Conservation (phyloP, 2,888 invertebrate species). For the Acleris laterana region DNA sequence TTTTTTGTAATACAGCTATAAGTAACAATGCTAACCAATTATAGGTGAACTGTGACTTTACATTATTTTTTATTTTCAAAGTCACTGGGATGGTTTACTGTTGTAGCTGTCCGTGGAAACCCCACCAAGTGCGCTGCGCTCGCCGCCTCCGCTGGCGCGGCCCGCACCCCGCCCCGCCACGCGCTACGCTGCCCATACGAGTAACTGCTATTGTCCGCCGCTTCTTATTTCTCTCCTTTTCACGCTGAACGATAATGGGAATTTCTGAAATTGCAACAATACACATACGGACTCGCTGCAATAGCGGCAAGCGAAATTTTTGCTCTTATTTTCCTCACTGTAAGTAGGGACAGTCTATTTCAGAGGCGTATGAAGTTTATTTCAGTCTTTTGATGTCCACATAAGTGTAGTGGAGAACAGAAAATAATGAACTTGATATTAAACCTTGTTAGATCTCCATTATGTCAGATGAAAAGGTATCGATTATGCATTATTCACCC, state of each 20-base stretch:
- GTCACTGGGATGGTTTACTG: too few relatives aligned
- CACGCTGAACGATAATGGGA: constrained; percentile 76
- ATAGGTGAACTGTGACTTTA: too few relatives aligned
- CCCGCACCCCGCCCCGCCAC: constrained; percentile 33
- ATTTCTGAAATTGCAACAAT: constrained; percentile 83
- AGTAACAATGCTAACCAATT: too few relatives aligned
- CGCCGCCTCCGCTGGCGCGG: constrained; percentile 38
- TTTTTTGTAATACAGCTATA: too few relatives aligned
- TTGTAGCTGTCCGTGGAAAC: too few relatives aligned
- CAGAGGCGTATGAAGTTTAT: constrained; percentile 44
- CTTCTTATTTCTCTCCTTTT: constrained; percentile 77
- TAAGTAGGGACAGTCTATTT: constrained; percentile 56
- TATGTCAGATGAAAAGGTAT: constrained; percentile 5
- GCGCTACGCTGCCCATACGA: constrained; percentile 43
- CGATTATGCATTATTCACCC: background rate
- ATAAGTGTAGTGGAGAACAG: constrained; percentile 16
- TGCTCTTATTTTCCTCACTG: constrained; percentile 58
- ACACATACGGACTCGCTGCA: constrained; percentile 70
- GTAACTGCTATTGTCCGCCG: constrained; percentile 67
- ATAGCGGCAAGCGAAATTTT: constrained; percentile 63
- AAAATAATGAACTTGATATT: constrained; percentile 32
- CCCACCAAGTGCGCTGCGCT: background rate
- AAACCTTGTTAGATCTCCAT: constrained; percentile 10
- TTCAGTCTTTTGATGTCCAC: constrained; percentile 36
- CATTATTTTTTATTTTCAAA: too few relatives aligned